Base-by-base conservation (phyloP, 2,113 vertebrate species). In the Silurus asotus region DNA sequence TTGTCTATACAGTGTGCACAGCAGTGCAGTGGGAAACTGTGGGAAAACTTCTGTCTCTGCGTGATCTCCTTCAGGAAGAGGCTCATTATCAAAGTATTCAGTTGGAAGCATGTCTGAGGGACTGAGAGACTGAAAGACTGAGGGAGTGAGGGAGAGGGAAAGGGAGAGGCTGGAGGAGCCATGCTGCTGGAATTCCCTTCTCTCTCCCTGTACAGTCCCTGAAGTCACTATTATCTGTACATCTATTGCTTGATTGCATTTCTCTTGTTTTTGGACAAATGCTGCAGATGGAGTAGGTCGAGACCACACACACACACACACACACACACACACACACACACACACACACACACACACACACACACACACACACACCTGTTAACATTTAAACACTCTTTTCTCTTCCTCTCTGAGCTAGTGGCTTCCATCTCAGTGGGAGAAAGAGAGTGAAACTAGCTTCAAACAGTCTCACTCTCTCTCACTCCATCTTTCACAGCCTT, bases 291-390 rank as follows among this genome's bases (percentile, higher is more conserved):
- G 92, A 90, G 93, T 89, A 92, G 92, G 91, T 94, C 94, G 90
- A 91, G 94, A 95, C 92, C 91, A 94, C 95, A 95, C 94, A 94
- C 94, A 95, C 93, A 94, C 83, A 92, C 91, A 92, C 92, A 92
- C 92, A 89, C 92, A 88, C 77, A 92, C 88, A 88, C 84, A 88
- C 95, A 95, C 94, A 94, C 94, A 94, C 93, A 94, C 84, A 92
- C 91, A 91, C 92, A 93, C 91, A 89, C 91, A 89, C 76, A 92
- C 86, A 87, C 83, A 91, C 92, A 93, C 91, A 89, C 91, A 89
- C 76, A 92, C 86, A 87, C 83, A 37, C 28, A 37, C 28, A 88
- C 89, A 92, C 93, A 90, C 91, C 90, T 91, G 76, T 90, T 7
- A 10, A 17, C 37, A 70, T 59, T 51, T 56, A 86, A 82, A 20